Percentiles rank a stretch among this genome's conserved stretches.
These are phyloP conservation scores for Pseudeuparius sepicola DNA, from an alignment of 2,888 invertebrate genomes.

Conservation along the genomic window DNA sequence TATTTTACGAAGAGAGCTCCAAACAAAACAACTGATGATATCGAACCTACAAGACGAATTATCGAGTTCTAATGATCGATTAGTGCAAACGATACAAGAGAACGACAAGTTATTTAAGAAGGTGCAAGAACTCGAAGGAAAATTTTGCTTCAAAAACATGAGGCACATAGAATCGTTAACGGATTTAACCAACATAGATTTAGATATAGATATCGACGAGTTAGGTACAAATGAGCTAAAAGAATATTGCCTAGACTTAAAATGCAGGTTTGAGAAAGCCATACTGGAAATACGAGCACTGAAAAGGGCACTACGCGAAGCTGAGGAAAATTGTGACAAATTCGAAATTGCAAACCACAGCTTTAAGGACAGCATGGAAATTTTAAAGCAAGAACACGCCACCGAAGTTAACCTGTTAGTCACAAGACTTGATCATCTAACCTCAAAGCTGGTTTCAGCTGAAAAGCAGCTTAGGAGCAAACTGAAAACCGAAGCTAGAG, in stretches of 20 bases:
- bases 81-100: constrained; percentile 64
- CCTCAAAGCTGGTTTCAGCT: constrained; percentile 67
- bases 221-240: constrained; percentile 67
- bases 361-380: constrained; percentile 60
- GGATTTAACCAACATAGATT: constrained; percentile 69
- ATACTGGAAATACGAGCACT: constrained; percentile 74
- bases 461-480: constrained; percentile 75
- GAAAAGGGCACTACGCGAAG: constrained; percentile 70
- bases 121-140: constrained; percentile 61
- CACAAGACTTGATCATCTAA: constrained; percentile 73
- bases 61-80: constrained; percentile 52
- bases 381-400: constrained; percentile 51
- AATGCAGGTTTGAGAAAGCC: constrained; percentile 69
- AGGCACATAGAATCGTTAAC: constrained; percentile 60
- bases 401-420: constrained; percentile 74
- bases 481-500: constrained; percentile 69
- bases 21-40: constrained; percentile 54
- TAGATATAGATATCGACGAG: constrained; percentile 62
- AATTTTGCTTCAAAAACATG: constrained; percentile 45
- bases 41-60: constrained; percentile 59
- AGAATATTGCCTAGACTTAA: constrained; percentile 70
- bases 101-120: constrained; percentile 64
- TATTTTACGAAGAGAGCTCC: constrained; percentile 53
- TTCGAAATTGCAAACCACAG: constrained; percentile 70
- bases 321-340: constrained; percentile 69